These are phyloP conservation scores for Apamea anceps DNA, from an alignment of 2,888 invertebrate species.

Conservation along the genomic window DNA sequence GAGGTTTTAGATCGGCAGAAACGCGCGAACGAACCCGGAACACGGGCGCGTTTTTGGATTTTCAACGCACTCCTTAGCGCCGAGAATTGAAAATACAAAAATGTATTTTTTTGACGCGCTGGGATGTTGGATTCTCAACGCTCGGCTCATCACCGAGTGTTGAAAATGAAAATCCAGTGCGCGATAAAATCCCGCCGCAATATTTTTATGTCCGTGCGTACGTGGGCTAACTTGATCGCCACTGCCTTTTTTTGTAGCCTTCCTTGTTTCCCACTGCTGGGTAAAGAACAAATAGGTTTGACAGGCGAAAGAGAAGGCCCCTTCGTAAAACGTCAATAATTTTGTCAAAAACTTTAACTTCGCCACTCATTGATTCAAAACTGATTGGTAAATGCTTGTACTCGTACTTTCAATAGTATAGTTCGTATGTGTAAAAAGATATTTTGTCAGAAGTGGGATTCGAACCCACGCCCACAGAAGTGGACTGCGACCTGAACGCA, in stretches of 20 bases:
- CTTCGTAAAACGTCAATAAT: neutral
- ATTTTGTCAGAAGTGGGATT: neutral
- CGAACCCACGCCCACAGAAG: too few relatives aligned
- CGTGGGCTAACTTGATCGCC: too few relatives aligned
- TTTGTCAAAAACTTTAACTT: neutral
- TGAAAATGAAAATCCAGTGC: neutral
- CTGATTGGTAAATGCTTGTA: neutral
- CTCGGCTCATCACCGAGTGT: neutral
- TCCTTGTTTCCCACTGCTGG: neutral
- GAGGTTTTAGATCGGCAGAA: too few relatives aligned
- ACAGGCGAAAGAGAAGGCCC: neutral
- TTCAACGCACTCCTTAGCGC: too few relatives aligned
- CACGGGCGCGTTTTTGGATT: too few relatives aligned
- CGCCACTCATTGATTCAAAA: neutral
- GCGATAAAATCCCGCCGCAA: neutral
- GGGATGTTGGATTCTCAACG: neutral
- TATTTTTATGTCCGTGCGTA: too few relatives aligned
- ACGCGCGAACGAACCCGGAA: neutral
- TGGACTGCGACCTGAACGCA: too few relatives aligned
- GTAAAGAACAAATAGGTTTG: neutral
- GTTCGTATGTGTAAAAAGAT: too few relatives aligned
- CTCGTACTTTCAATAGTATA: neutral
- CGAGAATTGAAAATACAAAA: neutral
- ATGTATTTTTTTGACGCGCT: neutral
- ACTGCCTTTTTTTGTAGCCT: neutral